Conservation (phyloP, 2,113 vertebrate genomes). For the Atractosteus spatula region DNA sequence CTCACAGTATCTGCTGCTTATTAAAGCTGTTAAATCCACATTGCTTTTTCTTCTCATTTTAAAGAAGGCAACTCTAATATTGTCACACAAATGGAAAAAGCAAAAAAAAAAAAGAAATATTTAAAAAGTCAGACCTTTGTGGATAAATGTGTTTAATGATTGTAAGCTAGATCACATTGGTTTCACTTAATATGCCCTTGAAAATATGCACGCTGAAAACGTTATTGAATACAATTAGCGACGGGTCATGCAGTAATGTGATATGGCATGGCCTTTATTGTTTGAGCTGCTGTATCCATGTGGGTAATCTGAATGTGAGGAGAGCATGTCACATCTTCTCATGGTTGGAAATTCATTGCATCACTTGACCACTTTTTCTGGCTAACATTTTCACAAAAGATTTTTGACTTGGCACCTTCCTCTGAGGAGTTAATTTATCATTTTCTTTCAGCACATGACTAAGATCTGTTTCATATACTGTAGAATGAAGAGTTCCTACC, state of each 20-base stretch:
- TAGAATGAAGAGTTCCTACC: too few relatives aligned
- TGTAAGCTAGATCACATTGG: background rate
- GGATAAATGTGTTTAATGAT: slow-evolving; percentile 5
- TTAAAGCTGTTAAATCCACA: background rate
- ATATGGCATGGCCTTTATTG: slow-evolving; percentile 57
- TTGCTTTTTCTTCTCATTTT: slow-evolving; percentile 4
- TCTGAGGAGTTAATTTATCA: too few relatives aligned
- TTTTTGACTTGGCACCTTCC: too few relatives aligned
- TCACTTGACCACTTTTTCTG: slow-evolving; percentile 37
- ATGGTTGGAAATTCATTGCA: slow-evolving; percentile 67
- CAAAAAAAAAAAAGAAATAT: slow-evolving; percentile 7
- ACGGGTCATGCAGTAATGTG: slow-evolving; percentile 53
- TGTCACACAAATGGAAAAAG: background rate
- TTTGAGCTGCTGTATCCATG: slow-evolving; percentile 60
- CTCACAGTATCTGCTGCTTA: slow-evolving; percentile 22
- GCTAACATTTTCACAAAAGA: too few relatives aligned
- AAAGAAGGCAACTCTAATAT: background rate
- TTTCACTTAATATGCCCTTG: slow-evolving; percentile 35
- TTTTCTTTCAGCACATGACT: too few relatives aligned
- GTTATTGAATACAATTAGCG: slow-evolving; percentile 49
- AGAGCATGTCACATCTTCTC: slow-evolving; percentile 64
- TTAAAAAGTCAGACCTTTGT: background rate
- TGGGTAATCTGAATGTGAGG: slow-evolving; percentile 59
- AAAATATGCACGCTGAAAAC: slow-evolving; percentile 47
- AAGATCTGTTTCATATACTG: too few relatives aligned